phyloP scores from a whole-genome alignment of 2,888 invertebrate genomes.

The Scotopteryx bipunctaria region DNA sequence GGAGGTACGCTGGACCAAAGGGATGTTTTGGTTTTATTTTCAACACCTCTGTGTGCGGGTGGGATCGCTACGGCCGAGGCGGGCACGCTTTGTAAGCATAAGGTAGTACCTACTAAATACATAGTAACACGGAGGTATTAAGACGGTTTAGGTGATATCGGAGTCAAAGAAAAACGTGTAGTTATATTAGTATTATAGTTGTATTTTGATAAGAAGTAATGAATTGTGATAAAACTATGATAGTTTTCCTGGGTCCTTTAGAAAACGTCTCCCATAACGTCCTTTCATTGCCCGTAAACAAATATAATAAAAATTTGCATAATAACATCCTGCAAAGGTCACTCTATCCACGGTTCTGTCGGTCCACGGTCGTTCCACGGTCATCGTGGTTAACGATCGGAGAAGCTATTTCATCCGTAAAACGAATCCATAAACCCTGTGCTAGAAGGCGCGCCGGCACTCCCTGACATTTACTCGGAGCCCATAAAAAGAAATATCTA shows the following conservation, averaged over 20 bases:
- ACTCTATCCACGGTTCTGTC: too few species aligned
- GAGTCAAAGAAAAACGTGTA: too few species aligned
- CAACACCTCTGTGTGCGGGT: conserved; percentile 23
- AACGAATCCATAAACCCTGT: conserved; percentile 25
- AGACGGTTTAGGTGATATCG: too few species aligned
- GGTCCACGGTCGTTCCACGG: conserved; percentile 31
- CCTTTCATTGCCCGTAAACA: neutral
- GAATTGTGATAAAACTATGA: too few species aligned
- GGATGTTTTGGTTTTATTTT: conserved; percentile 36
- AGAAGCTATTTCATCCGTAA: conserved; percentile 27
- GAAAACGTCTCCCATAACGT: neutral
- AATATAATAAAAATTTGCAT: conserved; percentile 22
- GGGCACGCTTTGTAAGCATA: too few species aligned
- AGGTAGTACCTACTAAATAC: too few species aligned
- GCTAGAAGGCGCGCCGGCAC: conserved; percentile 71
- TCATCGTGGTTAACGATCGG: conserved; percentile 35
- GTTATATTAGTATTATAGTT: too few species aligned
- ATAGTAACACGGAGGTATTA: too few species aligned
- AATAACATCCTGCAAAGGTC: conserved; percentile 24
- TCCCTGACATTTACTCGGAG: conserved; percentile 79
- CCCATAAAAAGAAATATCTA: conserved; percentile 82
- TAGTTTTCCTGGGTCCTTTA: neutral
- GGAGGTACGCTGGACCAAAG: conserved; percentile 40
- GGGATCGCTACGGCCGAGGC: neutral
- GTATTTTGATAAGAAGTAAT: too few species aligned